Evolutionary conservation across 2,888 invertebrate genomes (phyloP), one percentile per base, ranked within the genome.

Genomic region (Lepeophtheirus nordmannii): DNA sequence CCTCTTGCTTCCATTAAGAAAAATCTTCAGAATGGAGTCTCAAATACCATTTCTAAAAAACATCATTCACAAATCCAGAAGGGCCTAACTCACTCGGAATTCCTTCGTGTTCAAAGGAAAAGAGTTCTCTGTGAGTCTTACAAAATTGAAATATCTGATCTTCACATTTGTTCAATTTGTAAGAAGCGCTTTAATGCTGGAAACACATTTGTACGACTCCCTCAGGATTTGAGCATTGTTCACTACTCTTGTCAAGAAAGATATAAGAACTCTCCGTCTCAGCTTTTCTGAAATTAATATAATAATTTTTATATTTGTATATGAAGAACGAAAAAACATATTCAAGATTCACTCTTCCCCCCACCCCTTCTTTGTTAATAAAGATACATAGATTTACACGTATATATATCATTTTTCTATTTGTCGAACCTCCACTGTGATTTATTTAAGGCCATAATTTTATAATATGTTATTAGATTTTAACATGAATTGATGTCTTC

Each of bases 141-240:
- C 73, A 85, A 83, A 73, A 84, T 94, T 60, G 78, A 86, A 1
- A 84, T 97, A 70, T 88, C 85, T 20, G 92, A 93, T 71, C 83
- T 85, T 72, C 88, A 87, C 73, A 83, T 89, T 66, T 97, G 97
- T 75, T 84, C 85, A 0, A 89, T 89, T 1, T 97, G 97, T 76
- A 89, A 86, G 74, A 96, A 96, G 74, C 82, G 89, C 67, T 94
- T 97, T 76, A 87, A 87, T 20, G 89, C 89, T 76, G 88, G 89
- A 78, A 90, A 91, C 78, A 93, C 94, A 30, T 89, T 96, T 76
- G 89, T 92, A 9, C 81, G 92, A 60, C 89, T 88, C 76, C 89
- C 93, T 1, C 87, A 87, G 75, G 92, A 91, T 2, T n/a, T 17
- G n/a, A 87, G 89, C 71, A 84, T 94, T 22, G 89, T 93, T 1